Evolutionary conservation across 2,888 invertebrate genomes (phyloP).

Genomic region (Lucinisca nassula): DNA sequence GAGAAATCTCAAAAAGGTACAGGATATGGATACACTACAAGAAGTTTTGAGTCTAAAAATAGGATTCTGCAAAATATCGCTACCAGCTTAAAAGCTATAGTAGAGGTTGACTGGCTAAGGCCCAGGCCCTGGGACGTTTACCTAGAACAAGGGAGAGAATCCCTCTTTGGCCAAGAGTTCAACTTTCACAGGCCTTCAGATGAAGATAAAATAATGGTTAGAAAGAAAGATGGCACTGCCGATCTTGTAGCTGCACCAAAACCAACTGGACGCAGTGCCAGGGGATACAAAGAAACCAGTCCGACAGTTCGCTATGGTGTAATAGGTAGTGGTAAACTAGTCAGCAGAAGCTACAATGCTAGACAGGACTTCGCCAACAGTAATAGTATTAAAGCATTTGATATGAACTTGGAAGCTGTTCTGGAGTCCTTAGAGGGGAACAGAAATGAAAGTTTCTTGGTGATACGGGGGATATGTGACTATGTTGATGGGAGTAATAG

Average conservation of each 20-base stretch:
- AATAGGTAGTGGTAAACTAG: slow-evolving; percentile 94
- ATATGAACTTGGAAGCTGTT: slow-evolving; percentile 98
- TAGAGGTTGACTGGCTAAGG: slow-evolving; percentile 64
- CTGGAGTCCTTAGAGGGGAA: slow-evolving; percentile 92
- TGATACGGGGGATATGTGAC: slow-evolving; percentile 95
- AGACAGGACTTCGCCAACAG: slow-evolving; percentile 95
- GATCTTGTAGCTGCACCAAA: slow-evolving; percentile 69
- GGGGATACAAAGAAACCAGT: slow-evolving; percentile 70
- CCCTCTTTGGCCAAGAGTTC: slow-evolving; percentile 88
- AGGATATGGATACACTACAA: slow-evolving; percentile 79
- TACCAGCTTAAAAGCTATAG: slow-evolving; percentile 68
- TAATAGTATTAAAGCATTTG: slow-evolving; percentile 95
- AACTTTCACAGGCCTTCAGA: slow-evolving; percentile 83
- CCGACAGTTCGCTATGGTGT: slow-evolving; percentile 92
- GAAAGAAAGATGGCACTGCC: slow-evolving; percentile 75
- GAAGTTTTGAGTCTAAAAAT: slow-evolving; percentile 76
- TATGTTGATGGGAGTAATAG: slow-evolving; percentile 97
- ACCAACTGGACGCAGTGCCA: slow-evolving; percentile 79
- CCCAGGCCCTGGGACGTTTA: slow-evolving; percentile 93
- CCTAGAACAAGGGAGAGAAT: slow-evolving; percentile 92
- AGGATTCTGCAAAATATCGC: slow-evolving; percentile 75
- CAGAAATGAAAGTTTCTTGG: slow-evolving; percentile 91
- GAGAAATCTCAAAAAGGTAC: slow-evolving; percentile 27
- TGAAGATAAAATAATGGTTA: slow-evolving; percentile 79
- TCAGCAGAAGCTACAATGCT: slow-evolving; percentile 93